Percentiles rank a stretch among this genome's conserved stretches.
Conservation (phyloP, 2,113 vertebrate genomes). For the Forbesichthys agassizii region DNA sequence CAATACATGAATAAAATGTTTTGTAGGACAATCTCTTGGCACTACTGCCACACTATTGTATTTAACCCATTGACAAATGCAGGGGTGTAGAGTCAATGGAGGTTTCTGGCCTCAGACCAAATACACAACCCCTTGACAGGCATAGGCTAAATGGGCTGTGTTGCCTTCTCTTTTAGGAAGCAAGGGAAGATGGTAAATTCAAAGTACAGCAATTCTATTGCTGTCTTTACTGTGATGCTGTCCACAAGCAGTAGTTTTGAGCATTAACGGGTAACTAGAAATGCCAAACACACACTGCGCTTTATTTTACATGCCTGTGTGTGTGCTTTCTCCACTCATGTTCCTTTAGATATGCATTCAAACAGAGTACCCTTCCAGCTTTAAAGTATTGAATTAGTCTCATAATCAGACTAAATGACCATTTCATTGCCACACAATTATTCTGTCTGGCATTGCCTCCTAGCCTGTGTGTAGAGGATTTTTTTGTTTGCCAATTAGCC, state of each 20-base stretch:
- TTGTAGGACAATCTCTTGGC: conserved; percentile 45
- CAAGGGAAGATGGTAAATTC: conserved; percentile 24
- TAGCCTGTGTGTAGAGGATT: too few relatives aligned
- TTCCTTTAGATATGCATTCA: too few relatives aligned
- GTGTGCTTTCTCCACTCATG: neutral
- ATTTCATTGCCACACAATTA: too few relatives aligned
- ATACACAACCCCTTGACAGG: conserved; percentile 54
- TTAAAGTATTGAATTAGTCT: too few relatives aligned
- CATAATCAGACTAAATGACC: too few relatives aligned
- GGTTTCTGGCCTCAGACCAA: conserved; percentile 44
- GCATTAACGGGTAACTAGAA: too few relatives aligned
- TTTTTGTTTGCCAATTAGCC: too few relatives aligned
- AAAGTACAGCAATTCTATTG: conserved; percentile 30
- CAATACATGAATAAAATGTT: conserved; percentile 58
- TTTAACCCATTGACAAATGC: conserved; percentile 48
- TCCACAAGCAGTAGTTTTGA: too few relatives aligned
- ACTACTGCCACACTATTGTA: conserved; percentile 51
- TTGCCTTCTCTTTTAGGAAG: neutral
- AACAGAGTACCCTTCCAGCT: too few relatives aligned
- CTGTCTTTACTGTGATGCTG: conserved; percentile 8
- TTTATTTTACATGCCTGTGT: neutral
- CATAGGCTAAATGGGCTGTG: conserved; percentile 50
- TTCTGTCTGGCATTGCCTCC: too few relatives aligned
- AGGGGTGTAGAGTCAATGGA: conserved; percentile 54
- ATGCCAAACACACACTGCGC: too few relatives aligned